Conservation (phyloP, 2,113 vertebrate genomes). For the Phoenicopterus ruber region DNA sequence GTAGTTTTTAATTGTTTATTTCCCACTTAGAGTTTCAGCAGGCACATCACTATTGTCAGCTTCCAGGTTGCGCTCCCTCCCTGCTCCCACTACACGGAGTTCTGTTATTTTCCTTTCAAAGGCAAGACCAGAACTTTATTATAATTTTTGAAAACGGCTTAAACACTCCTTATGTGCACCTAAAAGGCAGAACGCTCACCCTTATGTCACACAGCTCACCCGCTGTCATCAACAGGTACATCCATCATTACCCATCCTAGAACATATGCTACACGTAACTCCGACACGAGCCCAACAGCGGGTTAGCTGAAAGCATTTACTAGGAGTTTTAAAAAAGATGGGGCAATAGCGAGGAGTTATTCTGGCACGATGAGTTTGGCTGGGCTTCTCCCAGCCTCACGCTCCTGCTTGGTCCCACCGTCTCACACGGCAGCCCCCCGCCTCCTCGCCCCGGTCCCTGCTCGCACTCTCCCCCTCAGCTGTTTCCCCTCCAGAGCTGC, state of each 20-base stretch:
- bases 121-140: background rate
- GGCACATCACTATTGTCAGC: rapidly evolving
- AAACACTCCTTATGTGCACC: rapidly evolving
- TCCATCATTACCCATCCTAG: background rate
- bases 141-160: background rate
- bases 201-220: background rate
- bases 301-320: background rate
- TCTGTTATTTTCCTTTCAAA: background rate
- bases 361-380: background rate
- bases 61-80: background rate
- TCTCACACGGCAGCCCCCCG: background rate
- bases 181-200: background rate
- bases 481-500: background rate
- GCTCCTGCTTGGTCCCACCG: background rate
- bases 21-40: background rate
- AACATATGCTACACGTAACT: rapidly evolving
- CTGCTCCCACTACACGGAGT: background rate
- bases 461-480: background rate
- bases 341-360: background rate
- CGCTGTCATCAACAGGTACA: background rate
- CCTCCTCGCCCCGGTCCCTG: background rate
- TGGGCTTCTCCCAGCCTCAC: background rate
- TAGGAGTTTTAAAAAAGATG: background rate
- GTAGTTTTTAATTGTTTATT: background rate
- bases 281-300: background rate